These are phyloP conservation scores for Lamellibrachia satsuma DNA, from an alignment of 2,888 invertebrate species.

Conservation along the genomic window DNA sequence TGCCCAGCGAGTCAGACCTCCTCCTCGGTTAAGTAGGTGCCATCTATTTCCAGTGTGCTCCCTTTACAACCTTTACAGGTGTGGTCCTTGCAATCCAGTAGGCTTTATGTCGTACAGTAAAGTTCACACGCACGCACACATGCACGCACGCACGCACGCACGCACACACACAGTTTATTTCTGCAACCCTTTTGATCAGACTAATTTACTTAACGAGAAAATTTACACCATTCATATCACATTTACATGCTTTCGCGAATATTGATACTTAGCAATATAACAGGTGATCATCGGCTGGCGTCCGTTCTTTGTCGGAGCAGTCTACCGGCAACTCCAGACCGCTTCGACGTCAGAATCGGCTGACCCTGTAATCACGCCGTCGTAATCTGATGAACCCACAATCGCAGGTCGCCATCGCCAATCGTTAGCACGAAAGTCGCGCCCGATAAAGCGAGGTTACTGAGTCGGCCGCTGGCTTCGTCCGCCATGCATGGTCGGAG, in stretches of 20 bases:
- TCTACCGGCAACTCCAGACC: neutral
- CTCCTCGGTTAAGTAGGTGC: too few species aligned
- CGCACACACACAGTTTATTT: neutral
- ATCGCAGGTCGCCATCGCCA: neutral
- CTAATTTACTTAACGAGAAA: neutral
- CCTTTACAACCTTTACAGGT: too few species aligned
- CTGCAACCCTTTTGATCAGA: neutral
- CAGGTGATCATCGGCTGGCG: neutral
- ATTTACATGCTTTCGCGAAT: neutral
- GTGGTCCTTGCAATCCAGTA: too few species aligned
- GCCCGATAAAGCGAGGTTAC: slow-evolving; percentile 17
- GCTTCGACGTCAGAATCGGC: neutral
- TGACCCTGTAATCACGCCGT: neutral
- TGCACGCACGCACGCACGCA: neutral
- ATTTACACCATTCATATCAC: neutral
- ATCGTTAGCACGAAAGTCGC: slow-evolving; percentile 9
- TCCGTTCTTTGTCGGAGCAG: neutral
- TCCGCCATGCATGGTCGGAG: neutral
- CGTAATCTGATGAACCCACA: neutral
- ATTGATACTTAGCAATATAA: neutral
- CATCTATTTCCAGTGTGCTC: too few species aligned
- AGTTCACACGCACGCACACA: neutral
- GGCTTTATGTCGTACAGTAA: too few species aligned
- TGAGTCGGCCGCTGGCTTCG: neutral
- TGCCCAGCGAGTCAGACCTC: too few species aligned